A percentile compares a stretch with the other conserved stretches of the same genome.
phyloP scores from a whole-genome alignment of 2,888 invertebrate species.

The Hirtodrosophila trivittata region DNA sequence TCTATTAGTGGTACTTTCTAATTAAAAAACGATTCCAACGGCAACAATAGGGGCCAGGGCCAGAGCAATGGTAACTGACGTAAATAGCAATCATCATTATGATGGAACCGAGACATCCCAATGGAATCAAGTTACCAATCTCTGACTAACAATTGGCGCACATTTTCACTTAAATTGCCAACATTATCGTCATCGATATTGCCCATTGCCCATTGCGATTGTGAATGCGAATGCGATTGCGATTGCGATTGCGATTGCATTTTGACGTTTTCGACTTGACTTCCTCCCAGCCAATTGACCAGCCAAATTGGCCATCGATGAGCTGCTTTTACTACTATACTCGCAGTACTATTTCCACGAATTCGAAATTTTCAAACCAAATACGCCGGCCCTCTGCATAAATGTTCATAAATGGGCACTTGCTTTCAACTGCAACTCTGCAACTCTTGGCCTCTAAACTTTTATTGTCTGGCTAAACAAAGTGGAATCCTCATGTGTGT shows the following conservation, averaged over 20 bases:
- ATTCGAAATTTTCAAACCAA: constrained; percentile 20
- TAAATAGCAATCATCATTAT: constrained; percentile 47
- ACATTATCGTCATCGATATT: constrained; percentile 43
- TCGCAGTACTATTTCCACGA: constrained; percentile 4
- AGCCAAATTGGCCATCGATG: constrained; percentile 70
- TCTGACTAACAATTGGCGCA: constrained; percentile 46
- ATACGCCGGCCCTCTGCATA: not conserved
- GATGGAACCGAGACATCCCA: constrained; percentile 3
- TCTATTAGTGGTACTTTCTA: constrained; percentile 73
- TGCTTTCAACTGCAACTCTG: not conserved
- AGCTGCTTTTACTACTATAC: constrained; percentile 33
- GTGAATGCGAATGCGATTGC: constrained; percentile 30
- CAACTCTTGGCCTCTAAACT: constrained; percentile 25
- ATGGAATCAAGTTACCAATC: constrained; percentile 4
- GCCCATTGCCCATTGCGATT: constrained; percentile 29
- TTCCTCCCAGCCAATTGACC: constrained; percentile 66
- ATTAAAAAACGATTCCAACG: constrained; percentile 61
- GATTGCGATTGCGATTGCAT: constrained; percentile 42
- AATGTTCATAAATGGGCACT: too few relatives aligned
- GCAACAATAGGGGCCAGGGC: constrained; percentile 15
- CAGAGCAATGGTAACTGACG: constrained; percentile 47
- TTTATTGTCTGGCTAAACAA: constrained; percentile 36
- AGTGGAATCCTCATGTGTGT: constrained; percentile 6
- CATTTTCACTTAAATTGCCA: constrained; percentile 46
- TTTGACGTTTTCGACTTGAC: constrained; percentile 37